Base-by-base conservation (phyloP, 2,113 vertebrate species). In the Anguilla rostrata region DNA sequence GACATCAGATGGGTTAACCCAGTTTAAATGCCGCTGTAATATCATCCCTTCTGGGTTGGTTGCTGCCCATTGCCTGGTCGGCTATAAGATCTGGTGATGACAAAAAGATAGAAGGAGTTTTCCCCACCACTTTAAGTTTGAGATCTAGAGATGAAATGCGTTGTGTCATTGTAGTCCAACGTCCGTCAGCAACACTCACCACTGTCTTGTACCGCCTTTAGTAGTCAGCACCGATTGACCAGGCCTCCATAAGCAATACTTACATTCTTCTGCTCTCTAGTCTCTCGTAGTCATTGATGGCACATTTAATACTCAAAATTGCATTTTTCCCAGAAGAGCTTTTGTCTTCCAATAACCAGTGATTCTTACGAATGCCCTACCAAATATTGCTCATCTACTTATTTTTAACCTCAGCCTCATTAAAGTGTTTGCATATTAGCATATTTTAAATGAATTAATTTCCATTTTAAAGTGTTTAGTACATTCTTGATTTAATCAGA, bases 361-460 rank as follows among this genome's bases (percentile, higher is more conserved):
- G 60, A 26, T 75, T 75, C 71, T 75, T 34, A 5, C 2, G 5
- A 5, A 5, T 34, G 5, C n/a, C 71, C 71, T 34, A 29, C 71
- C n/a, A 75, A 75, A 75, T 75, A 75, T 75, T 75, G 71, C 9
- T 75, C 29, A 6, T 34, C 71, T n/a, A n/a, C 71, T 0, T 34
- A 75, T 75, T 75, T 75, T 75, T 75, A 75, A 75, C 71, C 71
- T 75, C 26, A 34, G 34, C 26, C 71, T 75, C 71, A 75, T 75
- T 75, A 75, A 3, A 75, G 11, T 75, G 71, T 29, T 75, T 34
- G n/a, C n/a, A 29, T 75, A 75, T 75, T 75, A 75, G 71, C 71
- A 75, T 75, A 75, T 75, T 75, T 34, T 75, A 75, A 34, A 75
- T 75, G 71, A 75, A 75, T 75, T 75, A 11, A 75, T 75, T 75